These are phyloP conservation scores for Hydropsyche betteni DNA, from an alignment of 2,888 invertebrate species.

Conservation along the genomic window DNA sequence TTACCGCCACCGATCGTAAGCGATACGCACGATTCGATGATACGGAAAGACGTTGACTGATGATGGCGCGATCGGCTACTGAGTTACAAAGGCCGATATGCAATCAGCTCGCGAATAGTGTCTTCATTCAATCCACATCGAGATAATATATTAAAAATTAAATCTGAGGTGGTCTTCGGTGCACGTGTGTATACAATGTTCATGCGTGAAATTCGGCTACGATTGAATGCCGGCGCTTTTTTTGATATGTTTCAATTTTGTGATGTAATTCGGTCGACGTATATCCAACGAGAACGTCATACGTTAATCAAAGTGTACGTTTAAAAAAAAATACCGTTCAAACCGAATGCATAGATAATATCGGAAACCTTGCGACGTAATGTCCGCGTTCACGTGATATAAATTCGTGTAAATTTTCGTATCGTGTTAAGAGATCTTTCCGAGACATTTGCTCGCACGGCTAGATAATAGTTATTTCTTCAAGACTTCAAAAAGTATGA, in stretches of 20 bases:
- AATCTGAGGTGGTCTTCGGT: too few relatives aligned
- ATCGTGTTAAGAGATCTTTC: constrained; percentile 8
- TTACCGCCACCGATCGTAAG: constrained; percentile 41
- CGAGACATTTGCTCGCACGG: constrained; percentile 6
- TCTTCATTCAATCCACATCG: neutral
- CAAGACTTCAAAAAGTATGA: too few relatives aligned
- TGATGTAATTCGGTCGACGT: constrained; percentile 31
- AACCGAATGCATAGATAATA: constrained; percentile 31
- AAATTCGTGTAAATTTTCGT: constrained; percentile 10
- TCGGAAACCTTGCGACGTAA: constrained; percentile 8
- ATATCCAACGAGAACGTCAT: constrained; percentile 8
- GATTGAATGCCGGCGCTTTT: constrained; percentile 8
- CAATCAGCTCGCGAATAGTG: neutral
- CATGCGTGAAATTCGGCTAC: constrained; percentile 13
- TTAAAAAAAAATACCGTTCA: constrained; percentile 21
- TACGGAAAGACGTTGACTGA: constrained; percentile 8
- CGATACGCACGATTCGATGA: constrained; percentile 34
- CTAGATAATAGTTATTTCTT: neutral
- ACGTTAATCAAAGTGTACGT: constrained; percentile 27
- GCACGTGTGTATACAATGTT: neutral
- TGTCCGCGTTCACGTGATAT: constrained; percentile 4
- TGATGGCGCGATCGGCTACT: constrained; percentile 10
- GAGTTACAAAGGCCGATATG: neutral
- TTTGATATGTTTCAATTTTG: constrained; percentile 4
- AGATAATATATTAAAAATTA: too few relatives aligned